A percentile compares a stretch with the other conserved stretches of the same genome.
These are phyloP conservation scores for Dasypogon diadema DNA, from an alignment of 2,888 invertebrate species.

Conservation along the genomic window DNA sequence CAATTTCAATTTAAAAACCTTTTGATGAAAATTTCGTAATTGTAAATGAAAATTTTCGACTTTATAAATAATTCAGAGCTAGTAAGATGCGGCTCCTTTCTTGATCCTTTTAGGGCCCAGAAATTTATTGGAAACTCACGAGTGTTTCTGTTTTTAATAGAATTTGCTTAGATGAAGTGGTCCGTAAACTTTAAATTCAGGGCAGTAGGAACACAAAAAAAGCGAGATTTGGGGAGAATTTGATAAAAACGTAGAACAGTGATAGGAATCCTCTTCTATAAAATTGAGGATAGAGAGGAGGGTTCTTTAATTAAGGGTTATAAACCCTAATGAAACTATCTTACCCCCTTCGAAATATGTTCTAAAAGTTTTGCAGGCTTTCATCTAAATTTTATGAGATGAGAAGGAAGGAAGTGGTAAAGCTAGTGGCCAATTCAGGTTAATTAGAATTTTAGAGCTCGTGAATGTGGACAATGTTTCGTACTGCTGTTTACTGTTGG, in stretches of 20 bases:
- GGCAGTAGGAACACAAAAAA: neutral
- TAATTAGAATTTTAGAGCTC: slow-evolving; percentile 1
- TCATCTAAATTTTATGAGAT: neutral
- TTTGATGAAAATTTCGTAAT: slow-evolving; percentile 37
- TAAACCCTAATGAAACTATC: slow-evolving; percentile 22
- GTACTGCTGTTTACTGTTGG: neutral
- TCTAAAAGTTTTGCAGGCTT: neutral
- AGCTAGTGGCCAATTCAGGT: neutral
- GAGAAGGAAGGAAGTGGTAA: neutral
- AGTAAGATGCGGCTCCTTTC: slow-evolving; percentile 14
- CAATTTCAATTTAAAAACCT: slow-evolving; percentile 48
- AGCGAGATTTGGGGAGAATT: neutral
- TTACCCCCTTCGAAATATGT: neutral
- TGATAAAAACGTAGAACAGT: neutral
- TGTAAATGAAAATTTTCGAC: slow-evolving; percentile 46
- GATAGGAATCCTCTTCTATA: neutral
- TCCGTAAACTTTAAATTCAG: neutral
- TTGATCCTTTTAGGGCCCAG: neutral
- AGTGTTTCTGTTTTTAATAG: neutral
- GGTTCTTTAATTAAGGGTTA: slow-evolving; percentile 24
- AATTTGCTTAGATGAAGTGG: neutral
- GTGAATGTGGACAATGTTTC: neutral
- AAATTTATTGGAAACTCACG: slow-evolving; percentile 11
- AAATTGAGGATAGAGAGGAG: neutral
- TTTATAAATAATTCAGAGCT: slow-evolving; percentile 44